Conservation (phyloP, 64 coral and sea anemone species). For the Montipora efflorescens region DNA sequence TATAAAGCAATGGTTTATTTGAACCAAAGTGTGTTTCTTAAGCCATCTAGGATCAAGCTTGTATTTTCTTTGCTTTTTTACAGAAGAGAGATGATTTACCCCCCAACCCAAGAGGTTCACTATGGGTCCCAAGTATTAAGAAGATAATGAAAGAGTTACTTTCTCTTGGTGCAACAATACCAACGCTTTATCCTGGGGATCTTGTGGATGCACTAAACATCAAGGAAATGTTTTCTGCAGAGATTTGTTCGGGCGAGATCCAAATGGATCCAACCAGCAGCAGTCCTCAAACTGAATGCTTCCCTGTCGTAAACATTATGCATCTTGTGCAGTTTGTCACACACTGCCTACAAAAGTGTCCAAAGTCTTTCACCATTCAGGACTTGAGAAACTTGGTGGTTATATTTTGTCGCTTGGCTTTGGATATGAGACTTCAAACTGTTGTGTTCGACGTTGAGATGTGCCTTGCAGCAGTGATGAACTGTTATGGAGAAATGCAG, state of each 20-base stretch:
- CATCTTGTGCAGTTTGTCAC: slow-evolving; percentile 81
- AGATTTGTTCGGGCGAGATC: slow-evolving; percentile 9
- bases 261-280: not conserved
- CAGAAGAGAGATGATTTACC: slow-evolving; percentile 59
- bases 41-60: not conserved
- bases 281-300: slow-evolving; percentile 17
- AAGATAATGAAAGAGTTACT: slow-evolving; percentile 39
- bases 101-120: slow-evolving; percentile 25
- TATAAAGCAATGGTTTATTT: too few species aligned
- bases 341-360: slow-evolving; percentile 72
- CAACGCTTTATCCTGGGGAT: slow-evolving; percentile 22
- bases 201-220: not conserved
- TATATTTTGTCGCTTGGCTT: slow-evolving; percentile 69
- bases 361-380: slow-evolving; percentile 53
- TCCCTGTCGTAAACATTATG: slow-evolving; percentile 27
- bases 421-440: slow-evolving; percentile 80
- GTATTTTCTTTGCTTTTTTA: not conserved
- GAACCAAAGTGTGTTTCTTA: not conserved
- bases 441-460: slow-evolving; percentile 85
- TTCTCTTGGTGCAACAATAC: slow-evolving; percentile 42
- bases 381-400: slow-evolving; percentile 71
- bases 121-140: slow-evolving; percentile 59
- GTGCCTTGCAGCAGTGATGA: slow-evolving; percentile 75
- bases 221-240: slow-evolving; percentile 15
- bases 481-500: slow-evolving; percentile 75